Percentiles rank a stretch among this genome's conserved stretches.
phyloP scores from a whole-genome alignment of 2,888 invertebrate species.

The Drosophila maculinotata region DNA sequence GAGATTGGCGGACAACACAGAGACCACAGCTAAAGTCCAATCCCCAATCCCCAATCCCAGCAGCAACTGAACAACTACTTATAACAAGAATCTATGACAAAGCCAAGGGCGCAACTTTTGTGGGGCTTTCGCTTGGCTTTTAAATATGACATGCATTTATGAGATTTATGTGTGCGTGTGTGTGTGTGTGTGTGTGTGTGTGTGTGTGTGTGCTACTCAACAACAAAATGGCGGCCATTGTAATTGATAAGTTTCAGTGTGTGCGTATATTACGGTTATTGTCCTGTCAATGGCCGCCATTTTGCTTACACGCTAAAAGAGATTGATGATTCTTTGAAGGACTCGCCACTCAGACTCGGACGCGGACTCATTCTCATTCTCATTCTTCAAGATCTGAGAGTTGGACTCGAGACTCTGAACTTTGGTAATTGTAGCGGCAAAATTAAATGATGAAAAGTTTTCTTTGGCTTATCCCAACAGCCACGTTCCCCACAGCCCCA shows the following conservation, averaged over 20 bases:
- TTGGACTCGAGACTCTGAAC: constrained; percentile 20
- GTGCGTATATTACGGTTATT: constrained; percentile 42
- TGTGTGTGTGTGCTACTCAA: constrained; percentile 26
- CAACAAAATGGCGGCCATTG: constrained; percentile 68
- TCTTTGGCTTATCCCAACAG: constrained; percentile 26
- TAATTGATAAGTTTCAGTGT: constrained; percentile 77
- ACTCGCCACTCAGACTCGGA: constrained; percentile 41
- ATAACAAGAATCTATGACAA: constrained; percentile 60
- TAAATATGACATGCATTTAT: constrained; percentile 81
- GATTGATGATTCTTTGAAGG: constrained; percentile 80
- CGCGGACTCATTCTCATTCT: constrained; percentile 1
- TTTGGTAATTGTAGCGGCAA: constrained; percentile 72
- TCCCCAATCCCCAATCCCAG: constrained; percentile 2
- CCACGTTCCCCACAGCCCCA: constrained; percentile 2
- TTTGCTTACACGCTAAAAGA: constrained; percentile 73
- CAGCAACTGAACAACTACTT: constrained; percentile 47
- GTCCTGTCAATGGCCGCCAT: constrained; percentile 62
- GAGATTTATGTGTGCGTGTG: constrained; percentile 58
- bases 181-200: constrained; percentile 9
- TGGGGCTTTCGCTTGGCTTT: constrained; percentile 63
- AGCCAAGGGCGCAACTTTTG: constrained; percentile 65
- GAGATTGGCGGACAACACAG: constrained; percentile 34
- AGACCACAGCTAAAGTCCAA: constrained; percentile 24
- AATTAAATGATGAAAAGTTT: constrained; percentile 80
- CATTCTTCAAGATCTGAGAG: too few species aligned